These are phyloP conservation scores for Acomys russatus DNA, from an alignment of 2,797 vertebrate genomes.

Conservation along the genomic window DNA sequence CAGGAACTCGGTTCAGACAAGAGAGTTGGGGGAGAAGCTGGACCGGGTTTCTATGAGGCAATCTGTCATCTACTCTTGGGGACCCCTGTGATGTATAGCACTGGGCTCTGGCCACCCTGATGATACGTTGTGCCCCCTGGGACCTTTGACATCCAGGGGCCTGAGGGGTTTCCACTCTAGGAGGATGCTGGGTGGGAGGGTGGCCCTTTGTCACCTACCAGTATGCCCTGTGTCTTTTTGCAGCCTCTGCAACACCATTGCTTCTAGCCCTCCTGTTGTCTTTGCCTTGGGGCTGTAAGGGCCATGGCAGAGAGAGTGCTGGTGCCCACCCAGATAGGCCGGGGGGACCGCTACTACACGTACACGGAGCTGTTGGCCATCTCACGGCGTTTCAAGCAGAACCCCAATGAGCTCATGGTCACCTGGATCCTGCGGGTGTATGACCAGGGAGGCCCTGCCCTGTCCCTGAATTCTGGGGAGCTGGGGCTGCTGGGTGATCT, in stretches of 20 bases:
- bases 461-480: constrained; percentile 12
- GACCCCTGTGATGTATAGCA: constrained; percentile 72
- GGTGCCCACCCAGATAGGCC: rapidly evolving
- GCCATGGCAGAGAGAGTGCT: background rate
- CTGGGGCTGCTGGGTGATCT: constrained; percentile 10
- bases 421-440: constrained; percentile 47
- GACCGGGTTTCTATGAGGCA: background rate
- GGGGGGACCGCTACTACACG: background rate
- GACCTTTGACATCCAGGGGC: background rate
- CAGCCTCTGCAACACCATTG: background rate
- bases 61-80: background rate
- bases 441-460: background rate
- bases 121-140: background rate
- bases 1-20: background rate
- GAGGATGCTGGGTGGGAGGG: too few relatives aligned
- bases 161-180: background rate
- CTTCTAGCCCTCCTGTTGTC: background rate
- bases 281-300: background rate
- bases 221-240: rapidly evolving
- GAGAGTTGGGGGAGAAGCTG: too few relatives aligned
- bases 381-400: constrained; percentile 16
- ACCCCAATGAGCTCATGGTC: constrained; percentile 14
- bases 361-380: constrained; percentile 47
- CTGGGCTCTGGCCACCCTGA: constrained; percentile 76
- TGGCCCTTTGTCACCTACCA: background rate